These are phyloP conservation scores for Pygmarrhopalites habei DNA, from an alignment of 1,140 invertebrate species.

Conservation along the genomic window DNA sequence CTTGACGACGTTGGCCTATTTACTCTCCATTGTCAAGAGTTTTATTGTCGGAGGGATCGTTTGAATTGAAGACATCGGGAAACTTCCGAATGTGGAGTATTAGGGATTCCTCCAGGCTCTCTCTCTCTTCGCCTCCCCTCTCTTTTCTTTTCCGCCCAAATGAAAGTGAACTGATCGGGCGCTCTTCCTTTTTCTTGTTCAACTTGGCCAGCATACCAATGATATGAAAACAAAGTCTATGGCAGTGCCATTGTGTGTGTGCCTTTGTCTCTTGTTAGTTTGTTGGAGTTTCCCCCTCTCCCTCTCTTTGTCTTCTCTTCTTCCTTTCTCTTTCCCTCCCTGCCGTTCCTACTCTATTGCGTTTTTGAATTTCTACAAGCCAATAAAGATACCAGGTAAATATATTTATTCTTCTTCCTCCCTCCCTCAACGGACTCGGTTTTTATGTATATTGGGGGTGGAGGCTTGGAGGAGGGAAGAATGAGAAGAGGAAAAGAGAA, in stretches of 20 bases:
- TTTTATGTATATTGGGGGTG: too few species aligned
- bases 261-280: too few species aligned
- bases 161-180: too few species aligned
- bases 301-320: not conserved
- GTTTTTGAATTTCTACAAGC: too few species aligned
- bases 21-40: conserved; percentile 18
- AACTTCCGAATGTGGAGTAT: conserved; percentile 11
- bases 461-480: too few species aligned
- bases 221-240: conserved; percentile 1
- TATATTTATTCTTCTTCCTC: too few species aligned
- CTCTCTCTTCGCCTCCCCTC: not conserved
- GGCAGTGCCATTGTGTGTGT: not conserved
- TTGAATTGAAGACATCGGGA: conserved; percentile 16
- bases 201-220: conserved; percentile 1
- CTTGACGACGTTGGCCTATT: conserved; percentile 18
- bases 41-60: conserved; percentile 2
- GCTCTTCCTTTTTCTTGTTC: conserved; percentile 5
- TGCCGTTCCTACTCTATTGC: not conserved
- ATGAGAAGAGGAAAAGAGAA: too few species aligned
- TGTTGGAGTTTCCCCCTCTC: not conserved
- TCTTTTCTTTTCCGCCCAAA: too few species aligned
- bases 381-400: too few species aligned
- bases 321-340: not conserved
- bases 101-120: conserved; percentile 2
- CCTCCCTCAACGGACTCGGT: too few species aligned